Percentiles rank a stretch among this genome's conserved stretches.
These are phyloP conservation scores for Uloborus plumipes DNA, from an alignment of 2,888 invertebrate genomes.

Conservation along the genomic window DNA sequence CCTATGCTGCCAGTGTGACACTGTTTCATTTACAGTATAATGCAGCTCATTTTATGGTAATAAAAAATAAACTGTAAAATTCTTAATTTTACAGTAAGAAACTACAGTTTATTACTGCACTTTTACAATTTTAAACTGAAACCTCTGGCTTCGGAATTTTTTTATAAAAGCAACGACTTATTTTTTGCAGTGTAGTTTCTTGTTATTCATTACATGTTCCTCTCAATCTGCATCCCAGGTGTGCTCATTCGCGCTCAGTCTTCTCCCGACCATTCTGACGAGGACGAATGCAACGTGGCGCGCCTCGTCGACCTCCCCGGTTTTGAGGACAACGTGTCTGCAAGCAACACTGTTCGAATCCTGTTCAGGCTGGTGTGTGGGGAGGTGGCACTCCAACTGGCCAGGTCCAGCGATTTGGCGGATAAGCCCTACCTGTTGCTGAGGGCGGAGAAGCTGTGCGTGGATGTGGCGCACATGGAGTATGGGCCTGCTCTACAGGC, in stretches of 20 bases:
- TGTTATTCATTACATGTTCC: too few species aligned
- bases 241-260: conserved; percentile 56
- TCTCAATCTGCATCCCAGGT: conserved; percentile 11
- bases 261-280: conserved; percentile 75
- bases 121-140: too few species aligned
- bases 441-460: conserved; percentile 77
- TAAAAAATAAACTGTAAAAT: too few species aligned
- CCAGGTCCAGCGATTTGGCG: conserved; percentile 77
- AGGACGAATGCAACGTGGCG: conserved; percentile 76
- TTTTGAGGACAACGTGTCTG: conserved; percentile 86
- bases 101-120: too few species aligned
- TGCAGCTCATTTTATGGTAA: too few species aligned
- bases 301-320: conserved; percentile 83
- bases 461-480: conserved; percentile 83
- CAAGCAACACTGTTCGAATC: conserved; percentile 81
- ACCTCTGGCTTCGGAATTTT: too few species aligned
- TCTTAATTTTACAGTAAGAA: too few species aligned
- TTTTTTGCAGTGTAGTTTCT: too few species aligned
- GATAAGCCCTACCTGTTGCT: conserved; percentile 83
- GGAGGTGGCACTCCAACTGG: conserved; percentile 79
- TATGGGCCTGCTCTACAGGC: conserved; percentile 85
- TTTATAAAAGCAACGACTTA: too few species aligned
- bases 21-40: too few species aligned
- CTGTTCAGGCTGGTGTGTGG: conserved; percentile 81
- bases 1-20: too few species aligned